Base-by-base conservation (phyloP, 2,797 vertebrate species). In the Dendrocincla tyrannina region DNA sequence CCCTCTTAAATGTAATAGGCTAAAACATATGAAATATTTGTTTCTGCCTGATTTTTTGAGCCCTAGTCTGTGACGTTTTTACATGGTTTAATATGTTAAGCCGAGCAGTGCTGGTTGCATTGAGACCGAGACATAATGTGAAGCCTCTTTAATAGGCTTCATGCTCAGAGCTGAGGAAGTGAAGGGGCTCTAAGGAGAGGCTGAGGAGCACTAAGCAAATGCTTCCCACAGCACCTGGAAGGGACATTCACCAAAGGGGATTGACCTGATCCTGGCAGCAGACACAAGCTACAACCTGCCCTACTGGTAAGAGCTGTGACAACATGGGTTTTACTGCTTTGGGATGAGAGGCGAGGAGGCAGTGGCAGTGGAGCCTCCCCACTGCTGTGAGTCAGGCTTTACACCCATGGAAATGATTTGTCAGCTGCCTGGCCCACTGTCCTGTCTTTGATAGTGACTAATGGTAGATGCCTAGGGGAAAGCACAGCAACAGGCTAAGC, bases 391-490 rank as follows among this genome's bases (percentile, higher is more conserved):
- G 77, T 95, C 96, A 97, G 1, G 0, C 78, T 90, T 82, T 55
- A 67, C 66, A 76, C 59, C 76, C 92, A 44, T 64, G 79, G 76
- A 88, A 95, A 84, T 77, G 47, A 18, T 76, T 37, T 93, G 93
- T 93, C 88, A 86, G 82, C 93, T 90, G 50, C 77, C 91, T 88
- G 89, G 25, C 72, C 82, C 82, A 5, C 87, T 93, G 91, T 91
- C 83, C 90, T 88, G 50, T n/a, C 88, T 89, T 52, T 76, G 86
- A 59, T 35, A 85, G 84, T 93, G 90, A 90, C 92, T 95, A 76
- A 91, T 63, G 72, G 77, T 79, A 70, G 58, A 46, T 88, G 88
- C 88, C 50, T 30, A 44, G 67, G 76, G 79, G 62, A 72, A 66
- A 91, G 70, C 85, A 91, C 47, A 64, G 9, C 10, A 94, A 69